These are phyloP conservation scores for Luscinia luscinia DNA, from an alignment of 2,797 vertebrate species.

Conservation along the genomic window DNA sequence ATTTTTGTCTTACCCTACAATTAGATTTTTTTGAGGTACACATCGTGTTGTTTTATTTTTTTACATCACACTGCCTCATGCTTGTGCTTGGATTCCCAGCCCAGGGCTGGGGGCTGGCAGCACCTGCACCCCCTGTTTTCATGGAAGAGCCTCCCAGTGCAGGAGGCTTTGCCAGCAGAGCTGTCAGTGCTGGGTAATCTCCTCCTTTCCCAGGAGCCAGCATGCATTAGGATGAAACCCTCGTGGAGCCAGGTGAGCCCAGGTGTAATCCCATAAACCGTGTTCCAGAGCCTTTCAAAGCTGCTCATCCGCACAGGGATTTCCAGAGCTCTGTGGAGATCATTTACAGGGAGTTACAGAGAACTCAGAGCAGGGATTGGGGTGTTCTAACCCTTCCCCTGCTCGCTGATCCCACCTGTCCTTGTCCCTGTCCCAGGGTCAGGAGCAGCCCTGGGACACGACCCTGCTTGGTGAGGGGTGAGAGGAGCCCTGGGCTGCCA, in stretches of 20 bases:
- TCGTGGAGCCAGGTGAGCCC: background rate
- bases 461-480: rapidly evolving
- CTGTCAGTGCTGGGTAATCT: background rate
- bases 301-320: rapidly evolving
- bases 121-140: background rate
- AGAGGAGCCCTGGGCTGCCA: background rate
- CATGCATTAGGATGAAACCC: background rate
- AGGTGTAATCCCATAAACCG: background rate
- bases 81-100: background rate
- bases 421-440: background rate
- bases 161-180: background rate
- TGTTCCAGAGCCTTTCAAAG: background rate
- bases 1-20: too few species aligned
- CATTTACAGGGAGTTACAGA: rapidly evolving
- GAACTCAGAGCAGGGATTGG: rapidly evolving
- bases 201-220: background rate
- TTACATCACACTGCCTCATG: too few species aligned
- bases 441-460: background rate
- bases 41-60: too few species aligned
- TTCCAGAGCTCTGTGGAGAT: background rate
- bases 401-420: background rate
- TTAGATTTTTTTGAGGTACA: too few species aligned
- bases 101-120: background rate
- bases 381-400: too few species aligned
- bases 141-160: background rate